These are phyloP conservation scores for Atethmia centrago DNA, from an alignment of 2,888 invertebrate species.

Conservation along the genomic window DNA sequence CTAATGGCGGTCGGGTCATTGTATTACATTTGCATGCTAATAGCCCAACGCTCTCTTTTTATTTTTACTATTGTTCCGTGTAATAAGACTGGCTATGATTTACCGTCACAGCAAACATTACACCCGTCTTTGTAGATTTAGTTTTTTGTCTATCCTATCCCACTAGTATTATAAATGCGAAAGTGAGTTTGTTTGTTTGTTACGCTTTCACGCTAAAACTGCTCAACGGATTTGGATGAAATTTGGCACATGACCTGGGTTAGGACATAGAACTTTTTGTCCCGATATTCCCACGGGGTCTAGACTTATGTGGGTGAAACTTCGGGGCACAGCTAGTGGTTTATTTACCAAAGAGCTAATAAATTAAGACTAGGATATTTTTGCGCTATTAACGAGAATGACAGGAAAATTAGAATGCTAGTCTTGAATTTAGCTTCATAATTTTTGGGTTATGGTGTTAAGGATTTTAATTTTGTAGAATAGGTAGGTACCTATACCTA, in stretches of 20 bases:
- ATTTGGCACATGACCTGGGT: no score
- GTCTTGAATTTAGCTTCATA: not conserved
- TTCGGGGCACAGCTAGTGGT: no score
- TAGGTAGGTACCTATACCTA: not conserved
- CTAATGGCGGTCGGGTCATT: slow-evolving; percentile 69
- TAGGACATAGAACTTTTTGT: no score
- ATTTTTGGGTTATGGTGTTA: not conserved
- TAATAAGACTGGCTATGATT: slow-evolving; percentile 51
- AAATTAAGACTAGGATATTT: not conserved
- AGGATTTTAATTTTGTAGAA: not conserved
- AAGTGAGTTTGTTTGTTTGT: no score
- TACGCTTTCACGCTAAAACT: no score
- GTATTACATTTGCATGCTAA: slow-evolving; percentile 74
- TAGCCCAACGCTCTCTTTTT: slow-evolving; percentile 61
- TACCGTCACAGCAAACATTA: slow-evolving; percentile 37
- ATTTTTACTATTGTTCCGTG: slow-evolving; percentile 69
- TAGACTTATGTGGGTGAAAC: no score
- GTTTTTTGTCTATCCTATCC: slow-evolving; percentile 6
- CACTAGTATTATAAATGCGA: no score
- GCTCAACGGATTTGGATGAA: no score
- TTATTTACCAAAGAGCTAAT: not conserved
- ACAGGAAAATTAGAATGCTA: not conserved
- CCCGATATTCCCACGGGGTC: no score
- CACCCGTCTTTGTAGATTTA: slow-evolving; percentile 1
- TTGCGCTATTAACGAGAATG: not conserved